phyloP scores from a whole-genome alignment of 2,113 vertebrate genomes.

The Pelecanus crispus region DNA sequence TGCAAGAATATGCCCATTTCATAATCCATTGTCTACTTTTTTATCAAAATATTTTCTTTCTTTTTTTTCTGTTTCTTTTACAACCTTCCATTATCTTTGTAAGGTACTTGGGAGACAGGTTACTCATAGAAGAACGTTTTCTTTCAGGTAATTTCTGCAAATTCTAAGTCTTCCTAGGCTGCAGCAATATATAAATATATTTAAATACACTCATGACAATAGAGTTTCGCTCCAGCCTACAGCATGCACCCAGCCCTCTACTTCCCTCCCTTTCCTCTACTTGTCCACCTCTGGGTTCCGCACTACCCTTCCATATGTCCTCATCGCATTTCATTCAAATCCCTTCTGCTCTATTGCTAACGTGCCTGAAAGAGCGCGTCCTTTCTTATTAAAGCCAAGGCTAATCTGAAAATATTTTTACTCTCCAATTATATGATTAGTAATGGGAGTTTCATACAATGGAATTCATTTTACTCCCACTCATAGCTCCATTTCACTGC shows the following conservation, averaged over 20 bases:
- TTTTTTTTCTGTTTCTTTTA: not conserved
- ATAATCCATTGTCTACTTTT: not conserved
- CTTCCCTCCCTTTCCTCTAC: not conserved
- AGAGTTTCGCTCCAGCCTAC: not conserved
- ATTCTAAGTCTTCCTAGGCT: not conserved
- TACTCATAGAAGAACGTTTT: not conserved
- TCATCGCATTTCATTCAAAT: not conserved
- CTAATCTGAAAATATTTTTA: conserved; percentile 23
- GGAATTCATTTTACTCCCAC: not conserved
- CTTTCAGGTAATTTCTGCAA: not conserved
- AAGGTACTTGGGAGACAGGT: not conserved
- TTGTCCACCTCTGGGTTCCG: not conserved
- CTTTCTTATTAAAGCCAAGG: not conserved
- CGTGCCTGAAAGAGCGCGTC: not conserved
- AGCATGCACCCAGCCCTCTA: not conserved
- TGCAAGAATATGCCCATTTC: not conserved
- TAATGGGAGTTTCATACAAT: not conserved
- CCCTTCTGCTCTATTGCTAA: not conserved
- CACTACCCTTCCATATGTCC: not conserved
- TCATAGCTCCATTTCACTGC: not conserved
- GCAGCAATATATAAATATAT: not conserved
- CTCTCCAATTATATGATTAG: conserved; percentile 13
- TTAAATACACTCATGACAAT: not conserved
- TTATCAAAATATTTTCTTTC: not conserved
- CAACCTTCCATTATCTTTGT: not conserved